Percentiles rank a stretch among this genome's conserved stretches.
These are phyloP conservation scores for Eubasilissa regina DNA, from an alignment of 1,140 invertebrate genomes.

Conservation along the genomic window DNA sequence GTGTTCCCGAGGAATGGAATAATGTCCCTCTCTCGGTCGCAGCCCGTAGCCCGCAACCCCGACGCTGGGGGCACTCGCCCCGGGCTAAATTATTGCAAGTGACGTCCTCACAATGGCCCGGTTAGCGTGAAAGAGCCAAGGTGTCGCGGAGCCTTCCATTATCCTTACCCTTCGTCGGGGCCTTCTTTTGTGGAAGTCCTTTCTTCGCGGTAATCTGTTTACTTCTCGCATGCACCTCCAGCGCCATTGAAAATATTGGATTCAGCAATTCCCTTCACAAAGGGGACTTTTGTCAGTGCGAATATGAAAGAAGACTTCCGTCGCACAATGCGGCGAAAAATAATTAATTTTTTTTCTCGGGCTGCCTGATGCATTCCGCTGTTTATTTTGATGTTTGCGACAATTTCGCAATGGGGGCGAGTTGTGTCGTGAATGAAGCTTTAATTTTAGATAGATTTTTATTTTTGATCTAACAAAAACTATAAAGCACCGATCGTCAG, in stretches of 20 bases:
- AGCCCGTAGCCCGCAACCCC: no score
- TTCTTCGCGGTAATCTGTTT: conserved; percentile 59
- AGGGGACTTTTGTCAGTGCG: conserved; percentile 54
- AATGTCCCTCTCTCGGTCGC: background rate
- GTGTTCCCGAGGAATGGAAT: no score
- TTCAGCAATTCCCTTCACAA: conserved; percentile 52
- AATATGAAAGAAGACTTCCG: conserved; percentile 44
- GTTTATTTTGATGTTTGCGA: conserved; percentile 56
- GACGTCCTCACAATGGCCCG: conserved; percentile 54
- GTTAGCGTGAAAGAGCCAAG: conserved; percentile 57
- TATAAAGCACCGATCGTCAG: no score
- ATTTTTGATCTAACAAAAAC: no score
- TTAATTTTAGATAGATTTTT: no score
- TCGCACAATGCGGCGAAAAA: conserved; percentile 41
- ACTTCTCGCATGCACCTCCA: conserved; percentile 50
- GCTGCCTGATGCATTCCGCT: conserved; percentile 30
- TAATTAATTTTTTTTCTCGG: conserved; percentile 49
- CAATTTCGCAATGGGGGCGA: conserved; percentile 36
- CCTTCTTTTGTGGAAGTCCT: conserved; percentile 50
- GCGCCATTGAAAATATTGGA: conserved; percentile 49
- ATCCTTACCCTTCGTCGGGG: conserved; percentile 46
- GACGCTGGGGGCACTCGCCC: conserved; percentile 12
- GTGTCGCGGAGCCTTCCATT: conserved; percentile 57
- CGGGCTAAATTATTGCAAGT: conserved; percentile 53
- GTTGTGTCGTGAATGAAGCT: background rate